Evolutionary conservation across 2,113 vertebrate genomes (phyloP), one percentile per base, ranked within the genome.

Genomic region (Tichodroma muraria): DNA sequence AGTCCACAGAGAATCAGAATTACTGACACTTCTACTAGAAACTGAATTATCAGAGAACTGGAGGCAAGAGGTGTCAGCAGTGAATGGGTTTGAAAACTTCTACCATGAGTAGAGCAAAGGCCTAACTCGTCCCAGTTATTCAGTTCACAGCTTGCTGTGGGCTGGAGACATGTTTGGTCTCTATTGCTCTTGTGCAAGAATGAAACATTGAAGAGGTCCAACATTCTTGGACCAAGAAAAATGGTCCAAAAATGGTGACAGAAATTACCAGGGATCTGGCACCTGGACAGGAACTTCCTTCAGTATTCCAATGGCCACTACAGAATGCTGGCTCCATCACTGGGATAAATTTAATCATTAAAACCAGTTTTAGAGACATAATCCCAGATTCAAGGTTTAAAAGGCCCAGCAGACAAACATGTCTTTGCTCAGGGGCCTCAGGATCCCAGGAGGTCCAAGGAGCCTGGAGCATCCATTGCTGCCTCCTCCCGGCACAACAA

Each of bases 381-480:
- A 76, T 22, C 30, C 22, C 45, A n/a, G 40, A 31, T 31, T 65
- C 45, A 50, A 54, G 40, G 40, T 69, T 60, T 37, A n/a, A 79
- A 70, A 86, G 54, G 44, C 22, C 28, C 31, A 54, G 65, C 40
- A 85, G 61, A 52, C 70, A 82, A 89, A 24, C 0, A 0, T 3
- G 10, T 12, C 33, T 69, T 60, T 79, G 85, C 40, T 42, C 13
- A 23, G 4, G 8, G 28, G 54, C 54, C 64, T 73, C 76, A 40
- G 65, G 37, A 65, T 31, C 21, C 31, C 0, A 0, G 54, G 33
- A 88, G 1, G 1, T 20, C 15, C 44, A n/a, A n/a, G 31, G 49
- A 72, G 42, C 9, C 37, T 44, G 53, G 10, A 86, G 28, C 57
- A 65, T 15, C 63, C 73, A 33, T 1, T 72, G 53, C 49, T 56